A percentile compares a stretch with the other conserved stretches of the same genome.
These are phyloP conservation scores for Diplosoma virens DNA, from an alignment of 23 tunicate species.

Conservation along the genomic window DNA sequence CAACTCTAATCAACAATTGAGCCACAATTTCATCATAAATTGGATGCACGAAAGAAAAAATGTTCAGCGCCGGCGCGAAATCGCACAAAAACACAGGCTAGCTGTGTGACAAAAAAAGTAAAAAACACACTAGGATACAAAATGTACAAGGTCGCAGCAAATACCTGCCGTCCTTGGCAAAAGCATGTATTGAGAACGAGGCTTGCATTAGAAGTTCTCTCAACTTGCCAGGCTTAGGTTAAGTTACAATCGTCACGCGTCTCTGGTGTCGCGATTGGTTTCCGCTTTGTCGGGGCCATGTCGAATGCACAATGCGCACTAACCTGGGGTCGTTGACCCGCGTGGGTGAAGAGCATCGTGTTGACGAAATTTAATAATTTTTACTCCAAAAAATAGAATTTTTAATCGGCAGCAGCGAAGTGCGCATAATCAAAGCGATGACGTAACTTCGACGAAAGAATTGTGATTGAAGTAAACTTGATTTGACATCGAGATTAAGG, in stretches of 20 bases:
- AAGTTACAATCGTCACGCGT: background rate
- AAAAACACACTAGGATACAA: background rate
- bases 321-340: too few species aligned
- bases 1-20: background rate
- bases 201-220: background rate
- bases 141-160: background rate
- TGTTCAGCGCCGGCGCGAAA: slow-evolving; percentile 15
- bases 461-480: too few species aligned
- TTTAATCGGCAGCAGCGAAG: too few species aligned
- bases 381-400: too few species aligned
- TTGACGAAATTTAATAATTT: too few species aligned
- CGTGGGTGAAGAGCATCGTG: too few species aligned
- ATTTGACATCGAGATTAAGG: too few species aligned
- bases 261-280: background rate
- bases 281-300: too few species aligned
- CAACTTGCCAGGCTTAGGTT: background rate
- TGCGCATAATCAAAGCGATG: too few species aligned
- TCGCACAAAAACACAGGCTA: slow-evolving; percentile 12
- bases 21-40: too few species aligned
- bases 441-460: too few species aligned
- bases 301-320: background rate
- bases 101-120: background rate
- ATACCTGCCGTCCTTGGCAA: background rate
- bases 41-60: too few species aligned
- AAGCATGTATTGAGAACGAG: background rate